phyloP scores from a whole-genome alignment of 2,888 invertebrate species.

The Drosophila vallismaia region DNA sequence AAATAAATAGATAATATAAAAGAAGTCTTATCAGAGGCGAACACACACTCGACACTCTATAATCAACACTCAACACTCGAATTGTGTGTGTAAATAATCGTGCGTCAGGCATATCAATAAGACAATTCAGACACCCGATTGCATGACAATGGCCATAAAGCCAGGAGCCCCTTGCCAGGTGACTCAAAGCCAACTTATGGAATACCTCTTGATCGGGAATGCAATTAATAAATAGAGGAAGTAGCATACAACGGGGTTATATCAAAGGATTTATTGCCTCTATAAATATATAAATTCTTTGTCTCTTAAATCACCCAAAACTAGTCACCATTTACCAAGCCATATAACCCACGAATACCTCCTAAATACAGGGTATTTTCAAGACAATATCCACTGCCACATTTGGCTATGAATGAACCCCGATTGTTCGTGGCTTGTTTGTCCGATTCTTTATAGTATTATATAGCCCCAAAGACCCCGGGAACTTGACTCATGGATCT shows the following conservation, averaged over 20 bases:
- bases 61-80: slow-evolving; percentile 4
- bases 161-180: slow-evolving; percentile 4
- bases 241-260: too few relatives aligned
- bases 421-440: slow-evolving; percentile 48
- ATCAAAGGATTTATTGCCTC: too few relatives aligned
- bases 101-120: slow-evolving; percentile 70
- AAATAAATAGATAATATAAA: slow-evolving; percentile 16
- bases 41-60: slow-evolving; percentile 29
- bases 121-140: slow-evolving; percentile 49
- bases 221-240: not conserved
- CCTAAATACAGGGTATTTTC: slow-evolving; percentile 29
- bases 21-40: slow-evolving; percentile 56
- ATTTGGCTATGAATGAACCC: slow-evolving; percentile 55
- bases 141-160: slow-evolving; percentile 30
- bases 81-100: slow-evolving; percentile 18
- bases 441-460: slow-evolving; percentile 31
- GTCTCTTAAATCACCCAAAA: too few relatives aligned
- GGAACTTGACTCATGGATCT: slow-evolving; percentile 38
- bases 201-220: slow-evolving; percentile 2
- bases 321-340: not conserved
- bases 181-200: slow-evolving; percentile 13
- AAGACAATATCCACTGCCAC: slow-evolving; percentile 23
- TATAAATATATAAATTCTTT: too few relatives aligned
- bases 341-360: not conserved
- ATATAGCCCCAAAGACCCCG: not conserved